Evolutionary conservation across 2,113 vertebrate genomes (phyloP).

Genomic region (Chunga burmeisteri): DNA sequence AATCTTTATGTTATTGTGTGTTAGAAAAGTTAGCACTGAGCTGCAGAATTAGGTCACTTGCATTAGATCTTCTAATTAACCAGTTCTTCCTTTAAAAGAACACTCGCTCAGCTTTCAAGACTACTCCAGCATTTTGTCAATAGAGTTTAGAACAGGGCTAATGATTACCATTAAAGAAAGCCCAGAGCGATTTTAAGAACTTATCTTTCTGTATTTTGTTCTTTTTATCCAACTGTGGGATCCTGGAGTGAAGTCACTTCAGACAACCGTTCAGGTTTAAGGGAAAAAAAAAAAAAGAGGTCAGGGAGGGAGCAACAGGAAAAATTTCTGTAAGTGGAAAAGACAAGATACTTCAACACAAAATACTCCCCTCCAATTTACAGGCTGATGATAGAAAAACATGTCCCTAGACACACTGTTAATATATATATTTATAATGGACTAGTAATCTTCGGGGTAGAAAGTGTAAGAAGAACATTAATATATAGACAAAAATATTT

Average conservation of each 20-base stretch:
- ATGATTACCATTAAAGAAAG: slow-evolving; percentile 72
- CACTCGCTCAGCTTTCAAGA: slow-evolving; percentile 56
- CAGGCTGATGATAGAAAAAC: background rate
- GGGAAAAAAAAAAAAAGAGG: background rate
- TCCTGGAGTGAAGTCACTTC: slow-evolving; percentile 47
- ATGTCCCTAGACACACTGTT: background rate
- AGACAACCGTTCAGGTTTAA: slow-evolving; percentile 32
- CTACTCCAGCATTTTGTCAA: slow-evolving; percentile 70
- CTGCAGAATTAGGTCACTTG: slow-evolving; percentile 73
- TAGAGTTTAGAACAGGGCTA: slow-evolving; percentile 73
- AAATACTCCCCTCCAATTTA: background rate
- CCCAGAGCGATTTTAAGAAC: slow-evolving; percentile 61
- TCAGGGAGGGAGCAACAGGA: background rate
- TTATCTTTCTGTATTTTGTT: slow-evolving; percentile 67
- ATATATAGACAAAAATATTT: background rate
- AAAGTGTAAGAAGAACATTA: background rate
- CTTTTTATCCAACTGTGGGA: slow-evolving; percentile 60
- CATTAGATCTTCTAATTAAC: slow-evolving; percentile 75
- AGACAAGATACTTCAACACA: background rate
- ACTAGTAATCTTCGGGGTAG: background rate
- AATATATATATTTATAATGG: background rate
- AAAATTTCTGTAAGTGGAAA: background rate
- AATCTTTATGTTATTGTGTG: slow-evolving; percentile 32
- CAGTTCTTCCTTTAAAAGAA: slow-evolving; percentile 73
- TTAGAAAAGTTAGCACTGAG: slow-evolving; percentile 42